Base-by-base conservation (phyloP, 2,888 invertebrate species). In the Pachliopta kotzebuea region DNA sequence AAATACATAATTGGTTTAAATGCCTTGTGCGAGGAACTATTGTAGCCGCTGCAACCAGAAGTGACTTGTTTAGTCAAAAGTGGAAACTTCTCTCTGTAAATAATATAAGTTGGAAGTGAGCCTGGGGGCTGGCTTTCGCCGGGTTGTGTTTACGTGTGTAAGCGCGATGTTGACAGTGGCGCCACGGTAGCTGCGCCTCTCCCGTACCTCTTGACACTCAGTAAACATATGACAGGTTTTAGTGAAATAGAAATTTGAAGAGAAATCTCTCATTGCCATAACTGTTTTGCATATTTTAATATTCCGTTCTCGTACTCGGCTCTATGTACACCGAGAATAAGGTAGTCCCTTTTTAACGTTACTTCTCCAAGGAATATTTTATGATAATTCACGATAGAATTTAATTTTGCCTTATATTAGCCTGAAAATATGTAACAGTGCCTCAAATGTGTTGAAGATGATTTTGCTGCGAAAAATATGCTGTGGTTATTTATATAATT, bases 191-290 rank as follows among this genome's bases (percentile, higher is more conserved):
- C 56, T 65, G 31, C 56, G 60, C 57, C 31, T 42, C 29, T 63
- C 65, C 65, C 64, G 68, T 65, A 62, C 70, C 63, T 68, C 67
- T 75, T 72, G 70, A 71, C 67, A 66, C 68, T 61, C 58, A 66
- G 65, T 70, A 76, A 76, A 83, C 77, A 81, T 76, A 78, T 75
- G 73, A 75, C 74, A 76, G 74, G 76, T 82, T 83, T 81, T 76
- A 80, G 78, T 76, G 73, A 78, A 85, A 85, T 83, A 78, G 79
- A 79, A 85, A 81, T 81, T 78, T 77, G 71, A 75, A 76, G 76
- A 77, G 77, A 81, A 77, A 78, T 71, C 75, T 71, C 75, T 70
- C 71, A 70, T 72, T 68, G 72, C 68, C 64, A 60, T 70, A 65
- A 71, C 67, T 71, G 68, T 69, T 75, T 76, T 76, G 74, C 74